phyloP scores from a whole-genome alignment of 23 tunicate species.

The Aplidium turbinatum region DNA sequence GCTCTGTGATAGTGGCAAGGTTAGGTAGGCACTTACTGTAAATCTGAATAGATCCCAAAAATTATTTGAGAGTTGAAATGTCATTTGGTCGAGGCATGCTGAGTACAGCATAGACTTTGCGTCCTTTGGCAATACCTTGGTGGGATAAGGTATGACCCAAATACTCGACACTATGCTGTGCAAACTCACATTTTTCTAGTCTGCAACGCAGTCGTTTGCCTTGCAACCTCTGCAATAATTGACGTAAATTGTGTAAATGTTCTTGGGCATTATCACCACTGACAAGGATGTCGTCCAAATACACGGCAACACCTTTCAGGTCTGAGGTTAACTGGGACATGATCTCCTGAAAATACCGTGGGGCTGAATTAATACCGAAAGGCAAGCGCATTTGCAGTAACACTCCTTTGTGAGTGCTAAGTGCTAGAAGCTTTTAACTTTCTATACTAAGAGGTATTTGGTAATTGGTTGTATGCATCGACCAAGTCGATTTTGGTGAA shows the following conservation, averaged over 20 bases:
- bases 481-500: slow-evolving; percentile 37
- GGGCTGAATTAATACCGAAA: slow-evolving; percentile 37
- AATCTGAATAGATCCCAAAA: slow-evolving; percentile 35
- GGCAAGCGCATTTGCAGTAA: slow-evolving; percentile 27
- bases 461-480: slow-evolving; percentile 38
- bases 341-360: slow-evolving; percentile 15
- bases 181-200: slow-evolving; percentile 33
- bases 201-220: slow-evolving; percentile 28
- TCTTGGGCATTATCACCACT: slow-evolving; percentile 34
- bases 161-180: slow-evolving; percentile 25
- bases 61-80: slow-evolving; percentile 17
- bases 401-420: slow-evolving; percentile 30
- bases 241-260: slow-evolving; percentile 29
- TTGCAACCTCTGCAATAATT: neutral
- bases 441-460: slow-evolving; percentile 17
- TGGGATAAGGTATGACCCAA: slow-evolving; percentile 21
- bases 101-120: slow-evolving; percentile 23
- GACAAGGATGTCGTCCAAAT: slow-evolving; percentile 36
- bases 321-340: slow-evolving; percentile 18
- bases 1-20: slow-evolving; percentile 25
- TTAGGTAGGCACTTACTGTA: slow-evolving; percentile 32
- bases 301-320: slow-evolving; percentile 31
- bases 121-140: slow-evolving; percentile 12
- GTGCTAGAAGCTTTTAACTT: slow-evolving; percentile 30
- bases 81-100: slow-evolving; percentile 24